A percentile compares a stretch with the other conserved stretches of the same genome.
phyloP scores from a whole-genome alignment of 2,797 vertebrate genomes.

The Brachymystax lenok region DNA sequence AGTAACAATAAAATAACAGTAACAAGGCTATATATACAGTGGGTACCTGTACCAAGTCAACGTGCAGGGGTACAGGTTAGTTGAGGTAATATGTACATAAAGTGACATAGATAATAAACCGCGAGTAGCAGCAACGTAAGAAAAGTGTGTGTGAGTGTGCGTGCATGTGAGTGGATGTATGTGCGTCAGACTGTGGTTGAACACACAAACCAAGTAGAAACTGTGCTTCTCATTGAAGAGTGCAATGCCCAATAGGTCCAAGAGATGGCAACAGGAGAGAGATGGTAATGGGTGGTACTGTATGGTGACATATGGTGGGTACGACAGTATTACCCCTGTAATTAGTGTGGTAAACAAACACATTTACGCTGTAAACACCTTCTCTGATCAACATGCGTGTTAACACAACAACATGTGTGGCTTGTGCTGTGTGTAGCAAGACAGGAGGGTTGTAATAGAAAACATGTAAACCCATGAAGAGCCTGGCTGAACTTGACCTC shows the following conservation, averaged over 20 bases:
- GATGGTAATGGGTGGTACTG: not conserved
- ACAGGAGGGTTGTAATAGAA: not conserved
- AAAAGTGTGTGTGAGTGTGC: conserved; percentile 5
- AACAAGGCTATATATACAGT: too few species aligned
- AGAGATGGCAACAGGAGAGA: conserved; percentile 14
- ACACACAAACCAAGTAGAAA: not conserved
- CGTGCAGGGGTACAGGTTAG: too few species aligned
- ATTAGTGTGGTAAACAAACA: not conserved
- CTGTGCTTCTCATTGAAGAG: not conserved
- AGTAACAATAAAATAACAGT: too few species aligned
- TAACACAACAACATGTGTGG: not conserved
- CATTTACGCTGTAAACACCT: not conserved
- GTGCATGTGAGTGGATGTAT: not conserved
- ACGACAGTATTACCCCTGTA: not conserved
- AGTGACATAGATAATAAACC: too few species aligned
- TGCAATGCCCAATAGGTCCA: conserved; percentile 1
- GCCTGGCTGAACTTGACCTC: too few species aligned
- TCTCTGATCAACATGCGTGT: not conserved
- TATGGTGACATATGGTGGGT: not conserved
- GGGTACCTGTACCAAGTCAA: too few species aligned
- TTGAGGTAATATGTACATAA: too few species aligned
- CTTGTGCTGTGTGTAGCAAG: not conserved
- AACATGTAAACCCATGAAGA: not conserved
- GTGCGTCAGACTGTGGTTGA: conserved; percentile 2
- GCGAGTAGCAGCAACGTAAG: too few species aligned